Base-by-base conservation (phyloP, 2,113 vertebrate genomes). In the Galemys pyrenaicus region DNA sequence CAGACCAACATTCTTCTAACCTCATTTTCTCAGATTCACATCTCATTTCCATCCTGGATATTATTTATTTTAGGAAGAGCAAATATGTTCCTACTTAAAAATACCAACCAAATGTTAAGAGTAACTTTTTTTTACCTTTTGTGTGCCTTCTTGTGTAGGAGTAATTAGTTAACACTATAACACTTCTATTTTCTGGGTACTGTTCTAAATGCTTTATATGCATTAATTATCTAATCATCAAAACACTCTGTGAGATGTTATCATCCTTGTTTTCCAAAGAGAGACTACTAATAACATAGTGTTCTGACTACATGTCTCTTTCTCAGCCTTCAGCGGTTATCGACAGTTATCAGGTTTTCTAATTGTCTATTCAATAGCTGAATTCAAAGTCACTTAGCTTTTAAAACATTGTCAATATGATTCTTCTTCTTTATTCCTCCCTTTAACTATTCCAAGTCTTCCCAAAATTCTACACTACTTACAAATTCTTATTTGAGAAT, bases 31-130 rank as follows among this genome's bases (percentile, higher is more conserved):
- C 70, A 41, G n/a, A 22, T 39, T 71, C 37, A 71, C 11, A 39
- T 90, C 39, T 95, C 77, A 73, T 68, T 93, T 58, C 68, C 46
- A 87, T 60, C 26, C 71, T 89, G 86, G 80, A 73, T 70, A 94
- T n/a, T 37, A 60, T 91, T 96, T 95, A 82, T 74, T 96, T 96
- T 91, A 64, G 51, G 89, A 94, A 87, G 46, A 87, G 24, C 3
- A 84, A 95, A 67, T 51, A 41, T 68, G 60, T 81, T 49, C 64
- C 78, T 78, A 56, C 86, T 89, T 94, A 75, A 75, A 82, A 96
- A 94, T 89, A 80, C 22, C 39, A 84, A 79, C 8, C 68, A 75
- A 92, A 68, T 92, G 20, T 79, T 74, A 73, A 73, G 49, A 92
- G 20, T 44, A 30, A 58, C 49, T 68, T 46, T 68, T 68, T 58